These are phyloP conservation scores for Phanerotoma sp. DNA, from an alignment of 2,888 invertebrate genomes.

Conservation along the genomic window DNA sequence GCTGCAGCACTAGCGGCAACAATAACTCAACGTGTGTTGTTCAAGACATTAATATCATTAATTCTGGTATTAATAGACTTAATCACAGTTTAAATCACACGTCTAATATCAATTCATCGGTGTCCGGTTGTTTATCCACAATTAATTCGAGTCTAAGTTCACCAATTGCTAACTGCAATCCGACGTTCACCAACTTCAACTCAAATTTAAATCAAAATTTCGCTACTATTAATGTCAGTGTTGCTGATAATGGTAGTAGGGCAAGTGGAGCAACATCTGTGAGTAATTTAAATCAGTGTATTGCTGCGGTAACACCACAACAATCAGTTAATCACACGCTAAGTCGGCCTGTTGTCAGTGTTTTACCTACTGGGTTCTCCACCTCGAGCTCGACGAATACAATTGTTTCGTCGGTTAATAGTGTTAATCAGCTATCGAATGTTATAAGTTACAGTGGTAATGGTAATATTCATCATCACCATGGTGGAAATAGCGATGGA, in stretches of 20 bases:
- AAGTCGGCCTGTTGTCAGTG: too few species aligned
- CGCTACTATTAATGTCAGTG: slow-evolving; percentile 46
- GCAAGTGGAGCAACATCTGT: slow-evolving; percentile 45
- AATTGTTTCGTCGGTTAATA: slow-evolving; percentile 43
- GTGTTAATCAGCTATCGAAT: slow-evolving; percentile 38
- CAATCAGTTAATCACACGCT: too few species aligned
- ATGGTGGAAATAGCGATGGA: too few species aligned
- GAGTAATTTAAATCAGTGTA: slow-evolving; percentile 37
- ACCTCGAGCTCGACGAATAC: slow-evolving; percentile 50
- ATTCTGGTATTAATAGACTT: slow-evolving; percentile 50
- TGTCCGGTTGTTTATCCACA: slow-evolving; percentile 36
- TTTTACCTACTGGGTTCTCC: too few species aligned
- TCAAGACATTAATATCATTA: slow-evolving; percentile 52
- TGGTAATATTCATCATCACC: too few species aligned
- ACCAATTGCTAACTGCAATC: too few species aligned
- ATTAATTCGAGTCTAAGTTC: slow-evolving; percentile 49
- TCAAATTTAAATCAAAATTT: slow-evolving; percentile 52
- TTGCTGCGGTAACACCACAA: not conserved
- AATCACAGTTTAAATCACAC: slow-evolving; percentile 49
- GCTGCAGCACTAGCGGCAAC: not conserved
- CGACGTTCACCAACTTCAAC: slow-evolving; percentile 47
- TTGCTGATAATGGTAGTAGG: slow-evolving; percentile 40
- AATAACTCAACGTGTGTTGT: slow-evolving; percentile 51
- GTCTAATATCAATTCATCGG: too few species aligned
- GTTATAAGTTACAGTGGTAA: too few species aligned